Conservation (phyloP, 2,113 vertebrate genomes). For the Ranitomeya variabilis region DNA sequence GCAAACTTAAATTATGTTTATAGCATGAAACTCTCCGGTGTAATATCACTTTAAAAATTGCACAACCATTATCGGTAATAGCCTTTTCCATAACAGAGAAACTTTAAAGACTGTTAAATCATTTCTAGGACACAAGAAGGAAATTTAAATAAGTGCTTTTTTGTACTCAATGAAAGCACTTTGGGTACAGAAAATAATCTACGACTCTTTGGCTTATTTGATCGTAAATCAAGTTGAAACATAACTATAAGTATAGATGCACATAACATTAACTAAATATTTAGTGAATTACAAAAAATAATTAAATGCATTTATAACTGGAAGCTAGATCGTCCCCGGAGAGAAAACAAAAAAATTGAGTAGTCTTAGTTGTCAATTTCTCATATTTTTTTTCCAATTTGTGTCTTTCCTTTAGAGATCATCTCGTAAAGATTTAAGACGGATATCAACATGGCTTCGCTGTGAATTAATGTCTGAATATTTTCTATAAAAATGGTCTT, state of each 20-base stretch:
- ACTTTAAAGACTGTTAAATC: conserved; percentile 1
- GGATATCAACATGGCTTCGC: conserved; percentile 43
- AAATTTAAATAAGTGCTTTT: conserved; percentile 31
- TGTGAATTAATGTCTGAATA: conserved; percentile 43
- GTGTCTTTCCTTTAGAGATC: conserved; percentile 19
- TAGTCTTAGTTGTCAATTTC: conserved; percentile 42
- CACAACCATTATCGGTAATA: not conserved
- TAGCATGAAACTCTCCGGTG: not conserved
- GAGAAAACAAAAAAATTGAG: conserved; percentile 5
- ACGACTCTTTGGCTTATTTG: conserved; percentile 7
- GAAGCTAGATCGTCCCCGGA: not conserved
- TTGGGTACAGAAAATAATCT: conserved; percentile 20
- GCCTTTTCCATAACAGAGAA: conserved; percentile 15
- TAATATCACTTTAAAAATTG: conserved; percentile 15
- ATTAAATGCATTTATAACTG: conserved; percentile 27
- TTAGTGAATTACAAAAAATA: conserved; percentile 31
- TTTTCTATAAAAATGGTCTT: conserved; percentile 43
- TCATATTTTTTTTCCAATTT: conserved; percentile 28
- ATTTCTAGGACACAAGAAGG: conserved; percentile 5
- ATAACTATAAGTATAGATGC: not conserved
- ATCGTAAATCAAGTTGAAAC: conserved; percentile 16
- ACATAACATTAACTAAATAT: conserved; percentile 35
- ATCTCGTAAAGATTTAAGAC: conserved; percentile 33
- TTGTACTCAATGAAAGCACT: conserved; percentile 14
- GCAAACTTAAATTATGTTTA: not conserved